phyloP scores from a whole-genome alignment of 2,888 invertebrate genomes.

The Drosophila eohydei region DNA sequence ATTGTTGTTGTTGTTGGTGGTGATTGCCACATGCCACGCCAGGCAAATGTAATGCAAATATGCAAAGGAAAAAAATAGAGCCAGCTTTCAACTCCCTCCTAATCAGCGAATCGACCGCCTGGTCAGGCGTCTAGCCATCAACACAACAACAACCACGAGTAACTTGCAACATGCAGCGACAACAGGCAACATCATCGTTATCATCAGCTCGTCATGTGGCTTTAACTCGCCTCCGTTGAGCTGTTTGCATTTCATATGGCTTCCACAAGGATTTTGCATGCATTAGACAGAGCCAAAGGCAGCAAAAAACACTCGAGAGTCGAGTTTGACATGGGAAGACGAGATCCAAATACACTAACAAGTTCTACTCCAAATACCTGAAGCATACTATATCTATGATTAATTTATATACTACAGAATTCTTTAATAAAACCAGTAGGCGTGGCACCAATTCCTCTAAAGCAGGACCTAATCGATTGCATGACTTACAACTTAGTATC shows the following conservation, averaged over 20 bases:
- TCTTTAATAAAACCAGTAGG: too few relatives aligned
- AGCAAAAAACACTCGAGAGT: not conserved
- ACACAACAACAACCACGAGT: constrained; percentile 23
- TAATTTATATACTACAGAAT: not conserved
- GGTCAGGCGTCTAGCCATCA: constrained; percentile 51
- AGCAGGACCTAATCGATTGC: too few relatives aligned
- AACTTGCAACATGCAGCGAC: constrained; percentile 21
- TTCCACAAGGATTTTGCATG: constrained; percentile 72
- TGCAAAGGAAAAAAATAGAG: constrained; percentile 58
- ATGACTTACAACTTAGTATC: too few relatives aligned
- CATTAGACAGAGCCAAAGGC: constrained; percentile 31
- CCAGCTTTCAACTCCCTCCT: constrained; percentile 45
- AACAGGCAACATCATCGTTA: constrained; percentile 73
- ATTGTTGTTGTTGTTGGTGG: constrained; percentile 14
- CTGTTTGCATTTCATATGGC: constrained; percentile 72
- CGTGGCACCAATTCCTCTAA: too few relatives aligned
- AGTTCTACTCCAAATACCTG: not conserved
- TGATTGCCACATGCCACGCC: constrained; percentile 71
- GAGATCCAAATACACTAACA: constrained; percentile 1
- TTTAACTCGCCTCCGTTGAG: constrained; percentile 41
- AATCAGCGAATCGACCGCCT: constrained; percentile 42
- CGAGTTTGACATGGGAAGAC: not conserved
- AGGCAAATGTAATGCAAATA: constrained; percentile 76
- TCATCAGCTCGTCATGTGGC: constrained; percentile 64
- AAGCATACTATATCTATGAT: too few relatives aligned